Percentiles rank a stretch among this genome's conserved stretches.
Evolutionary conservation across 2,797 vertebrate species (phyloP).

Genomic region (Hippopotamyrus pictus): DNA sequence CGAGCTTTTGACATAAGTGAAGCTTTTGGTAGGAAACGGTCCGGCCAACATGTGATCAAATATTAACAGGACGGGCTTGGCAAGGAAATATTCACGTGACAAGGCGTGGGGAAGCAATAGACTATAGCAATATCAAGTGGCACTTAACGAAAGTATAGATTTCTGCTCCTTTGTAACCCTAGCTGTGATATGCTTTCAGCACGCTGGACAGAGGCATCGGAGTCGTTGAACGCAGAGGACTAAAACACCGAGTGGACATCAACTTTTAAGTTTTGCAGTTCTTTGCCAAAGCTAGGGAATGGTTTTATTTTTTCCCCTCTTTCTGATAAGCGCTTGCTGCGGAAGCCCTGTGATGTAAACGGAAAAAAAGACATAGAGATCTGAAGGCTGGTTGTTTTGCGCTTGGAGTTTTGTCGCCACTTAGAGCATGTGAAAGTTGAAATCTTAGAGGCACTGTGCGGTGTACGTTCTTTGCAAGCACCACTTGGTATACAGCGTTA

Average conservation of each 20-base stretch:
- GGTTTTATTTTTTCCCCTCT: conserved; percentile 56
- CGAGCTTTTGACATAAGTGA: conserved; percentile 54
- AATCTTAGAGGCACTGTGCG: conserved; percentile 69
- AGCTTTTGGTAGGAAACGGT: conserved; percentile 64
- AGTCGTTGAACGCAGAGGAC: conserved; percentile 66
- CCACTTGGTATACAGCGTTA: conserved; percentile 75
- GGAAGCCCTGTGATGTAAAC: conserved; percentile 52
- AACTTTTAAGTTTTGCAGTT: conserved; percentile 55
- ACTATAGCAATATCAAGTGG: conserved; percentile 74
- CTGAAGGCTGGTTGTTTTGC: conserved; percentile 54
- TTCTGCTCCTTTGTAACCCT: conserved; percentile 59
- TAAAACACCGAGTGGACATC: conserved; percentile 67
- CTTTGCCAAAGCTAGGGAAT: conserved; percentile 62
- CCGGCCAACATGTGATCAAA: conserved; percentile 83
- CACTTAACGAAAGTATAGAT: conserved; percentile 75
- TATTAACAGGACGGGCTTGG: conserved; percentile 81
- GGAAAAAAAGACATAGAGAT: conserved; percentile 37
- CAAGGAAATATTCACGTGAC: conserved; percentile 81
- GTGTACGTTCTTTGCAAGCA: conserved; percentile 69
- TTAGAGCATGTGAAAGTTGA: conserved; percentile 77
- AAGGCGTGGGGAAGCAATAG: conserved; percentile 70
- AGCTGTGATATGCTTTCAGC: conserved; percentile 76
- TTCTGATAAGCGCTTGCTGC: conserved; percentile 63
- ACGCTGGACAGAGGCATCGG: conserved; percentile 88
- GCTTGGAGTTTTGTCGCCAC: conserved; percentile 67